Evolutionary conservation across 2,888 invertebrate genomes (phyloP), one percentile per base, ranked within the genome.

Genomic region (Plebejus melissa): DNA sequence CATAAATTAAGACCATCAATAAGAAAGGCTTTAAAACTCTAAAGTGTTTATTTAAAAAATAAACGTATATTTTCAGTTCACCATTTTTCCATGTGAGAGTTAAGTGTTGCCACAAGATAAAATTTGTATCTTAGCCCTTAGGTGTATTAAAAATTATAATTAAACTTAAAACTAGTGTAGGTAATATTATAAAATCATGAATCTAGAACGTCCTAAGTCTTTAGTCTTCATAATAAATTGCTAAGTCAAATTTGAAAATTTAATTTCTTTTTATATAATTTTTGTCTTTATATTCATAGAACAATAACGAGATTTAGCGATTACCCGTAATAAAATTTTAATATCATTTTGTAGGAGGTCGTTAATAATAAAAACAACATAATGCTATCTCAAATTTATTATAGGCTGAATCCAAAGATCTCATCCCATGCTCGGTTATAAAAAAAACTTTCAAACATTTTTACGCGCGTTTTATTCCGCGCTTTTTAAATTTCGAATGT

Each of bases 401-500:
- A 79, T 78, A 75, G 76, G 74, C 76, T 77, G 76, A 77, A 75
- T 75, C 70, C 78, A 78, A 78, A 72, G 22, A 76, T 77, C 76
- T 79, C 77, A 79, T 79, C 79, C 78, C 76, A 81, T 81, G 80
- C 81, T 82, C 78, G 76, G 80, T 79, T 80, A 84, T 85, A 85
- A 85, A 82, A 83, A 83, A 9, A 81, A 83, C 81, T 81, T 81
- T 79, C 76, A 74, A 79, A 80, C 79, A 74, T 77, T 83, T 85
- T 85, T 83, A 86, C 81, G 83, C 81, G 77, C 82, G 77, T 87
- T 88, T 86, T 86, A 87, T 84, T 83, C 81, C 83, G 80, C 77
- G 81, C 84, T 86, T 87, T 89, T 88, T 86, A 88, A 88, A 89
- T 85, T 88, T 85, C 84, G 82, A 88, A 87, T 83, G 82, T 80